Conservation (phyloP, 1,140 invertebrate species). For the Musca vetustissima region DNA sequence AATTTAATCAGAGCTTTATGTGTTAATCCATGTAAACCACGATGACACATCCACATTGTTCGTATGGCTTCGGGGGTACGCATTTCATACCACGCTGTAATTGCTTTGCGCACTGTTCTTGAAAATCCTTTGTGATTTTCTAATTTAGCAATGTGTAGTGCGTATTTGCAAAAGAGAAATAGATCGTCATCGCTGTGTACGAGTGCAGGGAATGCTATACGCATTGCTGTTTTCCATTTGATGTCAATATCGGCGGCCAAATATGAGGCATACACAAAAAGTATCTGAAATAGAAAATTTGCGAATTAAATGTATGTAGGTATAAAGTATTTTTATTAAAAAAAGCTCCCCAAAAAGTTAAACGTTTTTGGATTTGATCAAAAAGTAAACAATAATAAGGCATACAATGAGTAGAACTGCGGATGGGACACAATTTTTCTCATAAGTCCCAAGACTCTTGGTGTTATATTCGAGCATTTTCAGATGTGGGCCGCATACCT, state of each 20-base stretch:
- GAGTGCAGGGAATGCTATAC: conserved; percentile 31
- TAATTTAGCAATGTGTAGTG: conserved; percentile 34
- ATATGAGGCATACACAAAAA: conserved; percentile 42
- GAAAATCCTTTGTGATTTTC: conserved; percentile 33
- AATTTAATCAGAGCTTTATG: conserved; percentile 39
- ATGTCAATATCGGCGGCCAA: conserved; percentile 33
- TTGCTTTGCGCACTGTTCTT: conserved; percentile 43
- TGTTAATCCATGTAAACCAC: conserved; percentile 24
- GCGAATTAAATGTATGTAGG: too few species aligned
- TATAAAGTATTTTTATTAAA: too few species aligned
- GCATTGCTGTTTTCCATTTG: conserved; percentile 33
- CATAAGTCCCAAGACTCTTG: too few species aligned
- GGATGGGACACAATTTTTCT: too few species aligned
- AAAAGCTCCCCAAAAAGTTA: too few species aligned
- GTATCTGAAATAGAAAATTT: conserved; percentile 21
- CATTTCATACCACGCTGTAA: conserved; percentile 40
- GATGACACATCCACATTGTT: conserved; percentile 37
- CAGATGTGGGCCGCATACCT: too few species aligned
- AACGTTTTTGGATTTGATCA: too few species aligned
- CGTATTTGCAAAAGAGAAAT: conserved; percentile 40
- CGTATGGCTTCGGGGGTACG: conserved; percentile 35
- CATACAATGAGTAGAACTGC: too few species aligned
- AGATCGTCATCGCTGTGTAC: conserved; percentile 37
- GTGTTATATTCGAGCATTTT: too few species aligned
- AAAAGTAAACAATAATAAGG: too few species aligned